These are phyloP conservation scores for Drosophila ercepeae DNA, from an alignment of 1,140 invertebrate species.

Conservation along the genomic window DNA sequence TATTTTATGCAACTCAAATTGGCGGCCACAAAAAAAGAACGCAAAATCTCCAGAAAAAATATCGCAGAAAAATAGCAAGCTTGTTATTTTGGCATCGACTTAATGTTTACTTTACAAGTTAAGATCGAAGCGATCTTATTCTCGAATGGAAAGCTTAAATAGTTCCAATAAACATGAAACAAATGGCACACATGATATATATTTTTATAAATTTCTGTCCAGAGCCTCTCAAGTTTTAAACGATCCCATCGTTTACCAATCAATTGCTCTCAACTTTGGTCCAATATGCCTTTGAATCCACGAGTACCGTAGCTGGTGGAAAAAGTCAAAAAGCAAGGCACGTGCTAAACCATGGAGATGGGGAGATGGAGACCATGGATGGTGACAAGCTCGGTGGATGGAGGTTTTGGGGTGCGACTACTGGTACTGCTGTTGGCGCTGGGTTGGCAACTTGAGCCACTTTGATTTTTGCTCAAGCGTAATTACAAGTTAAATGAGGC, in stretches of 20 bases:
- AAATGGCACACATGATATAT: neutral
- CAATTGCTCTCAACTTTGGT: constrained; percentile 9
- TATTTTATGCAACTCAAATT: constrained; percentile 78
- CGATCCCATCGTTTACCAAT: constrained; percentile 7
- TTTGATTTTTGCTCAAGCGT: constrained; percentile 82
- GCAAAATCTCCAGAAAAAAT: neutral
- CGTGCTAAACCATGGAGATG: constrained; percentile 24
- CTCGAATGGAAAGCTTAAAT: neutral
- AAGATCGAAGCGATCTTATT: neutral
- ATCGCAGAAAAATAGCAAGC: neutral
- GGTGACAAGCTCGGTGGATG: constrained; percentile 17
- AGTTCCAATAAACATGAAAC: too few relatives aligned
- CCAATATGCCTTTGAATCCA: constrained; percentile 21
- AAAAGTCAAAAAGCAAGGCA: constrained; percentile 21
- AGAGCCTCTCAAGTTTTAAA: neutral
- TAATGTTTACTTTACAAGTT: constrained; percentile 3
- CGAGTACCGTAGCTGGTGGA: constrained; percentile 12
- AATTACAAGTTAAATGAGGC: constrained; percentile 83
- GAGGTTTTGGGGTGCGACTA: constrained; percentile 11
- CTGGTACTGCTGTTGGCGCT: constrained; percentile 3
- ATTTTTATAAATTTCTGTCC: neutral
- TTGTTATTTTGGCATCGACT: neutral
- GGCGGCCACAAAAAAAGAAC: constrained; percentile 40
- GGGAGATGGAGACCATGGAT: constrained; percentile 15
- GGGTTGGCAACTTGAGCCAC: constrained; percentile 77